These are phyloP conservation scores for Petrocephalus schoutedeni DNA, from an alignment of 2,797 vertebrate genomes.

Conservation along the genomic window DNA sequence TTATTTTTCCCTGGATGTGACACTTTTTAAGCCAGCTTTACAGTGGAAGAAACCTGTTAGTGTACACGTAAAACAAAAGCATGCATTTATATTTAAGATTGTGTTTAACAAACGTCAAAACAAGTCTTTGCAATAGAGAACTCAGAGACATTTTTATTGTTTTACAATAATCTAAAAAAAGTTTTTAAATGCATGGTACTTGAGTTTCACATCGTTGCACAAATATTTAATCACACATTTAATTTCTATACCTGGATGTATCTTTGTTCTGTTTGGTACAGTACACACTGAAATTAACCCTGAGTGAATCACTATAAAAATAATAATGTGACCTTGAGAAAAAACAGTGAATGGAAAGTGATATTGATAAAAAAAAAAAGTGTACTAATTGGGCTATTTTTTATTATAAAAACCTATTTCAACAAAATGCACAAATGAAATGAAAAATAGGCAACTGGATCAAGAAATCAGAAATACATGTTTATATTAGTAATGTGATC, in stretches of 20 bases:
- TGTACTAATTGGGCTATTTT: not conserved
- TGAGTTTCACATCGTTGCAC: constrained; percentile 1
- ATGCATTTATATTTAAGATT: constrained; percentile 5
- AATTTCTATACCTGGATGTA: not conserved
- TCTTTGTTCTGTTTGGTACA: constrained; percentile 15
- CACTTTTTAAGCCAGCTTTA: not conserved
- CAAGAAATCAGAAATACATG: not conserved
- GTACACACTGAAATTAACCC: constrained; percentile 15
- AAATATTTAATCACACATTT: not conserved
- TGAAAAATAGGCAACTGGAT: not conserved
- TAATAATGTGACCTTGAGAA: not conserved
- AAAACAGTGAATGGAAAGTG: not conserved
- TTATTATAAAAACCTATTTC: not conserved
- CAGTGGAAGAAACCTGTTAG: not conserved
- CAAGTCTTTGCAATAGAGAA: not conserved
- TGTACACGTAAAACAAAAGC: not conserved
- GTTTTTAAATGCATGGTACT: not conserved
- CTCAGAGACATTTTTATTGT: not conserved
- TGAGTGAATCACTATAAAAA: constrained; percentile 10
- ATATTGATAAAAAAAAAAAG: not conserved
- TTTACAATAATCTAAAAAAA: not conserved
- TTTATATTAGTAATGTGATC: not conserved
- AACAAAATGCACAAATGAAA: not conserved
- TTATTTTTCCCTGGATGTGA: not conserved
- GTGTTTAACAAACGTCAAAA: not conserved